Percentiles rank a stretch among this genome's conserved stretches.
Conservation (phyloP, 1,140 invertebrate species). For the Drosophila sechellia region DNA sequence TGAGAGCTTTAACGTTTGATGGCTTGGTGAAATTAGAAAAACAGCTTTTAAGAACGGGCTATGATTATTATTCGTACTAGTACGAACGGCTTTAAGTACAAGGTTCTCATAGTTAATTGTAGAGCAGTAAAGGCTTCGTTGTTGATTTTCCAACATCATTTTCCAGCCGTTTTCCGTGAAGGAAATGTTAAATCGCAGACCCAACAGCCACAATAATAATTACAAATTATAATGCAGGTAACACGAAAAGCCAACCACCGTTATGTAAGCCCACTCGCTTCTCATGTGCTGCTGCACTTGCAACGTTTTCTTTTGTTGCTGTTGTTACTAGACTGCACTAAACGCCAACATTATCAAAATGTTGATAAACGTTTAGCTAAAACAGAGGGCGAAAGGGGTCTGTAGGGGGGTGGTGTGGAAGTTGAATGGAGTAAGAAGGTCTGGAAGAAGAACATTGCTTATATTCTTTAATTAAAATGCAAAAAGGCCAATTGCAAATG, state of each 20-base stretch:
- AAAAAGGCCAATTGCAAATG: constrained; percentile 81
- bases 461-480: constrained; percentile 75
- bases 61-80: too few relatives aligned
- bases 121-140: neutral
- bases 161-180: constrained; percentile 19
- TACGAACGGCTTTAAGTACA: neutral
- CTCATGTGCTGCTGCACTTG: constrained; percentile 21
- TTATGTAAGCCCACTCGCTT: constrained; percentile 36
- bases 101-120: neutral
- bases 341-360: constrained; percentile 80
- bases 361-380: constrained; percentile 80
- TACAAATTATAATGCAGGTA: constrained; percentile 50
- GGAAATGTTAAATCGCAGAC: constrained; percentile 38
- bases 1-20: neutral
- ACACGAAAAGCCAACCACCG: constrained; percentile 38
- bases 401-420: neutral
- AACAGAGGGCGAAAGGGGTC: constrained; percentile 4
- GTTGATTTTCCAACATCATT: constrained; percentile 2
- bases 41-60: too few relatives aligned
- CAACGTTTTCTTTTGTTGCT: constrained; percentile 5
- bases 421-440: neutral
- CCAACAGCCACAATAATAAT: constrained; percentile 40
- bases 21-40: too few relatives aligned
- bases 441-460: constrained; percentile 19
- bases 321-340: constrained; percentile 46